Evolutionary conservation across 1,140 invertebrate species (phyloP).

Genomic region (Maconellicoccus hirsutus): DNA sequence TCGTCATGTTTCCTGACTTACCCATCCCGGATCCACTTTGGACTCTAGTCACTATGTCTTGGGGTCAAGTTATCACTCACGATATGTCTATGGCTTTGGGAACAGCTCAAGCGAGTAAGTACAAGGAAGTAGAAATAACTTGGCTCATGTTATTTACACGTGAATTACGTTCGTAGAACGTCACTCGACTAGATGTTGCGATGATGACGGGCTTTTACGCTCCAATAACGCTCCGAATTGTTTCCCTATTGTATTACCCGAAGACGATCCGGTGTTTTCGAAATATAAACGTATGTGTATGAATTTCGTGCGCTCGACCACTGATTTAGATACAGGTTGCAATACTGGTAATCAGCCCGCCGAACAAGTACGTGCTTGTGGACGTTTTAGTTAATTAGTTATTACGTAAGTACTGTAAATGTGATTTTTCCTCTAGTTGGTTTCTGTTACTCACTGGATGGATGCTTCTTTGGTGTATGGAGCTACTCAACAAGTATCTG

Average conservation of each 20-base stretch:
- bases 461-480: conserved; percentile 80
- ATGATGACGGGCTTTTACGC: conserved; percentile 43
- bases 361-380: conserved; percentile 46
- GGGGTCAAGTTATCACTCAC: conserved; percentile 77
- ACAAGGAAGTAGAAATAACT: too few species aligned
- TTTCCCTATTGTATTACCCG: conserved; percentile 72
- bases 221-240: conserved; percentile 43
- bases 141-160: conserved; percentile 1
- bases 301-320: conserved; percentile 71
- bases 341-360: conserved; percentile 44
- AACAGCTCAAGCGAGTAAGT: conserved; percentile 36
- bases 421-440: conserved; percentile 43
- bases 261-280: conserved; percentile 66
- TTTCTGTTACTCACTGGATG: conserved; percentile 68
- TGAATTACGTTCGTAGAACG: conserved; percentile 39
- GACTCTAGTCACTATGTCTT: conserved; percentile 70
- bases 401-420: not conserved
- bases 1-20: conserved; percentile 52
- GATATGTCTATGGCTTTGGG: conserved; percentile 68
- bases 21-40: conserved; percentile 50
- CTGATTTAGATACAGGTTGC: conserved; percentile 54
- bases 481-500: conserved; percentile 49
- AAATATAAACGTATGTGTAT: conserved; percentile 58
- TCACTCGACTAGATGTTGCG: conserved; percentile 55
- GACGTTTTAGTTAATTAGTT: not conserved